Evolutionary conservation across 2,113 vertebrate species (phyloP).

Genomic region (Hemiprocne comata): DNA sequence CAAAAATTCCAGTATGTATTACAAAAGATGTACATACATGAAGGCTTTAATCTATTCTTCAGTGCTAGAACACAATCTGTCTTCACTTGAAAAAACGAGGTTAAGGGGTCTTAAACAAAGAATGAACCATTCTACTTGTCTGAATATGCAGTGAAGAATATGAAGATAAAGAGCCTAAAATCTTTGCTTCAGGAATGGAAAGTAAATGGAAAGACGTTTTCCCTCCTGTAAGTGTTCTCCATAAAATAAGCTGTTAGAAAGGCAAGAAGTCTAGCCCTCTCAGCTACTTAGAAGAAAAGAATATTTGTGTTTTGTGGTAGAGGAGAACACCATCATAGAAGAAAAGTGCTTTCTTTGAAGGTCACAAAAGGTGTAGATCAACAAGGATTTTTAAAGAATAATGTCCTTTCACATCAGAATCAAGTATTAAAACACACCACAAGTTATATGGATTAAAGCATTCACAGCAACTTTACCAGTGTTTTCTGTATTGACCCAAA

Average conservation of each 20-base stretch:
- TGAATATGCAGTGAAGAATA: background rate
- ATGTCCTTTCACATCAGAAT: background rate
- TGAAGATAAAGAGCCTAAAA: background rate
- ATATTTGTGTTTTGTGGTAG: background rate
- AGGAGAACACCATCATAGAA: background rate
- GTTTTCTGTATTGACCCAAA: background rate
- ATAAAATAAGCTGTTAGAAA: background rate
- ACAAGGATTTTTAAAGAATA: background rate
- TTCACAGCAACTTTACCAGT: background rate
- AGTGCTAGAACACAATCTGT: background rate
- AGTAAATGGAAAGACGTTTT: background rate
- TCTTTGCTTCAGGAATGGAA: slow-evolving; percentile 1
- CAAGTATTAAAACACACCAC: background rate
- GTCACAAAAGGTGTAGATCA: background rate
- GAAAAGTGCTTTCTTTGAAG: background rate
- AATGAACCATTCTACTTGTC: background rate
- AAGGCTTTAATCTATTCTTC: background rate
- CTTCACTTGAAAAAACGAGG: background rate
- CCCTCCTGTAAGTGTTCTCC: background rate
- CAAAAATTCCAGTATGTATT: background rate
- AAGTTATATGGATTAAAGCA: background rate
- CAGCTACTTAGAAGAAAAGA: background rate
- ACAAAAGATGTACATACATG: background rate
- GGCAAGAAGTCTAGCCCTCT: background rate
- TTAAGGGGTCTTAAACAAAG: background rate